Evolutionary conservation across 2,113 vertebrate genomes (phyloP).

Genomic region (Antennarius striatus): DNA sequence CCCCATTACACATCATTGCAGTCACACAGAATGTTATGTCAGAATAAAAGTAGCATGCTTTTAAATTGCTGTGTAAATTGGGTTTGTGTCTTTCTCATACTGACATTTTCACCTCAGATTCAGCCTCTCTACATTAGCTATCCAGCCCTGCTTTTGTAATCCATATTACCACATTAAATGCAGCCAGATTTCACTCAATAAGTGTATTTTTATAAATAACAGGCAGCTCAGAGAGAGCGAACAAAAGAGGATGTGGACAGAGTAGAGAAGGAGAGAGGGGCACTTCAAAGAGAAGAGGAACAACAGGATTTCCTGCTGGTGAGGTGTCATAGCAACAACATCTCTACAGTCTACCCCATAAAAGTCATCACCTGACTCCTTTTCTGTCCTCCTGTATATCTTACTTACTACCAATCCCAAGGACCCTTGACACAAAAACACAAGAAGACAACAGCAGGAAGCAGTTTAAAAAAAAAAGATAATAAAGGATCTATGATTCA

Average conservation of each 20-base stretch:
- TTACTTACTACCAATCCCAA: not conserved
- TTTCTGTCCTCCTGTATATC: not conserved
- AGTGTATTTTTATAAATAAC: not conserved
- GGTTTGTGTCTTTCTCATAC: not conserved
- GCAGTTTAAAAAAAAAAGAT: not conserved
- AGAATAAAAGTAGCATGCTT: conserved; percentile 18
- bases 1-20: not conserved
- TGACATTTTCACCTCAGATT: conserved; percentile 4
- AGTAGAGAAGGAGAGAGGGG: not conserved
- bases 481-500: not conserved
- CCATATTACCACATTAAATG: not conserved
- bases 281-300: no score
- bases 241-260: not conserved
- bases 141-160: not conserved
- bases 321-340: no score
- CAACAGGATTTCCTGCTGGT: no score
- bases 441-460: no score
- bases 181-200: conserved; percentile 12
- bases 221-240: conserved; percentile 1
- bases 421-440: not conserved
- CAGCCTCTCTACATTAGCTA: not conserved
- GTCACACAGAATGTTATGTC: conserved; percentile 10
- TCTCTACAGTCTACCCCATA: not conserved
- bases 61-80: conserved; percentile 1
- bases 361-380: not conserved